Percentiles rank a stretch among this genome's conserved stretches.
Conservation (phyloP, 2,797 vertebrate species). For the Rhinoraja longicauda region DNA sequence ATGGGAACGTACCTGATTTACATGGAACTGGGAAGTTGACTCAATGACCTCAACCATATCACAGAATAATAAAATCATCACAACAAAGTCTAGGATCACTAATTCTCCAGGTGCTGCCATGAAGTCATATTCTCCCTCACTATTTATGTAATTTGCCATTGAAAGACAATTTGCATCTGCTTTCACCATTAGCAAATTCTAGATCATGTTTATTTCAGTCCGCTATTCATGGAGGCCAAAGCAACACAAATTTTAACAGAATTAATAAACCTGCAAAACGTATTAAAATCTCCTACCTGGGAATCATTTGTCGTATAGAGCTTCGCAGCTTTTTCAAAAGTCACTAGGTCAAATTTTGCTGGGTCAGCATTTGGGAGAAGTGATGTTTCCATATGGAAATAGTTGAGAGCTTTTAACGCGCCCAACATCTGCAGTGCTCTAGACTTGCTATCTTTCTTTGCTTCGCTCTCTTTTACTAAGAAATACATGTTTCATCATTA, state of each 20-base stretch:
- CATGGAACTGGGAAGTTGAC: too few species aligned
- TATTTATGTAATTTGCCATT: too few species aligned
- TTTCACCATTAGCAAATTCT: too few species aligned
- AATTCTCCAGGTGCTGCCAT: too few species aligned
- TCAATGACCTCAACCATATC: too few species aligned
- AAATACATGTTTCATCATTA: neutral
- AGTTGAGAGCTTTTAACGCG: slow-evolving; percentile 49
- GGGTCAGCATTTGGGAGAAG: slow-evolving; percentile 61
- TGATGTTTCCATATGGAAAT: slow-evolving; percentile 69
- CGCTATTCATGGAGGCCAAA: too few species aligned
- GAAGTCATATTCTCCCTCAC: too few species aligned
- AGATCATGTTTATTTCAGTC: too few species aligned
- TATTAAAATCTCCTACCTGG: slow-evolving; percentile 51
- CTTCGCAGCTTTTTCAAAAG: slow-evolving; percentile 61
- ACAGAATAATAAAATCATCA: too few species aligned
- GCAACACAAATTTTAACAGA: neutral
- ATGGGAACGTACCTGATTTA: too few species aligned
- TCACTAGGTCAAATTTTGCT: slow-evolving; percentile 60
- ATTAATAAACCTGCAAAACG: neutral
- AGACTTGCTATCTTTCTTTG: slow-evolving; percentile 36
- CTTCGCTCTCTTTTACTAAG: neutral
- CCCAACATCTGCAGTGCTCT: slow-evolving; percentile 36
- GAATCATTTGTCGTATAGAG: slow-evolving; percentile 58
- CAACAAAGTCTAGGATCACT: too few species aligned
- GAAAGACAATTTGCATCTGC: too few species aligned